Evolutionary conservation across 1,140 invertebrate species (phyloP).

Genomic region (Bombyx mandarina): DNA sequence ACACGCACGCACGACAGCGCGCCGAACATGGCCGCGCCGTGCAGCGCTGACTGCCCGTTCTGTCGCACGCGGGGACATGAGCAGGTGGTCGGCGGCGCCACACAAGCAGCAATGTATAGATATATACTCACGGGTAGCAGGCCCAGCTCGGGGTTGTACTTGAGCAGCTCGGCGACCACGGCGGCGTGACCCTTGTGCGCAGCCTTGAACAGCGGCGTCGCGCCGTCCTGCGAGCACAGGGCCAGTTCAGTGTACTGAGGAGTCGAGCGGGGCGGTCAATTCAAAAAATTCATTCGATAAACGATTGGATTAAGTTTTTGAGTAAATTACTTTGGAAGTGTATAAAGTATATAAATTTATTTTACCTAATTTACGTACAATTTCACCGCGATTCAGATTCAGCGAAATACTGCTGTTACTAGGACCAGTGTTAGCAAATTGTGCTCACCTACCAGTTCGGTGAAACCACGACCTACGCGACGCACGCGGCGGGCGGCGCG

Average conservation of each 20-base stretch:
- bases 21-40: conserved; percentile 91
- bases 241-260: no score
- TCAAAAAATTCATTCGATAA: no score
- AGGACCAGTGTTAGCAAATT: no score
- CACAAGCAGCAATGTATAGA: background rate
- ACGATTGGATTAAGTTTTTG: no score
- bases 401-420: no score
- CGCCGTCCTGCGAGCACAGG: conserved; percentile 80
- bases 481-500: no score
- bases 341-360: no score
- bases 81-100: background rate
- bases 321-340: no score
- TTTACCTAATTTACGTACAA: no score
- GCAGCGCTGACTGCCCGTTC: conserved; percentile 92
- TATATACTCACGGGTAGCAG: conserved; percentile 82
- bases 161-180: conserved; percentile 88
- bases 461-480: background rate
- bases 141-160: conserved; percentile 84
- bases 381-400: no score
- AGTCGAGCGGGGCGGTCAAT: no score
- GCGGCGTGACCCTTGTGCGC: conserved; percentile 92
- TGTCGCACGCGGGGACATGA: conserved; percentile 48
- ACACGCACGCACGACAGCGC: conserved; percentile 85
- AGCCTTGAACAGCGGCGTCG: conserved; percentile 93
- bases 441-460: no score